These are phyloP conservation scores for Xenopus petersii DNA, from an alignment of 2,797 vertebrate genomes.

Conservation along the genomic window DNA sequence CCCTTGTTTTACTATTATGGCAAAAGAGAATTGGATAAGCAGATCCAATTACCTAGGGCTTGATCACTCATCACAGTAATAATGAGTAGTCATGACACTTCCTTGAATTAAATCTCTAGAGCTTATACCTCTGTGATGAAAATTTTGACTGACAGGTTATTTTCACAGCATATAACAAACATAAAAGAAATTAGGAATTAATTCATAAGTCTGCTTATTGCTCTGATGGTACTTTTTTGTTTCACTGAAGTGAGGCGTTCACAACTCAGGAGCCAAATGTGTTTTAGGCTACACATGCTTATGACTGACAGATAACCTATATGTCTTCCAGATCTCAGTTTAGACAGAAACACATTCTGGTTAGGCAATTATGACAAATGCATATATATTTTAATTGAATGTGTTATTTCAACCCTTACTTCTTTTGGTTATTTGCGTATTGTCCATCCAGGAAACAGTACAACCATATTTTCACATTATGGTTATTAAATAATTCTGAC, in stretches of 20 bases:
- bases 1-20: constrained; percentile 44
- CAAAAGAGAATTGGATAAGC: constrained; percentile 51
- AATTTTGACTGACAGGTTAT: constrained; percentile 76
- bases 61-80: constrained; percentile 69
- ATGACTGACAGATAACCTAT: constrained; percentile 41
- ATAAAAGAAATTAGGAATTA: constrained; percentile 75
- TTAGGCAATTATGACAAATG: no score
- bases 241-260: constrained; percentile 62
- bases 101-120: constrained; percentile 69
- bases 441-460: no score
- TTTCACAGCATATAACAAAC: constrained; percentile 73
- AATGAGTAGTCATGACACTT: constrained; percentile 64
- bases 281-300: constrained; percentile 60
- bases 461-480: no score
- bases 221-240: constrained; percentile 71
- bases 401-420: no score
- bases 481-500: no score
- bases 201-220: constrained; percentile 75
- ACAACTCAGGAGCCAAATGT: constrained; percentile 70
- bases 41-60: constrained; percentile 60
- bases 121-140: constrained; percentile 61
- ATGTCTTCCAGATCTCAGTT: no score
- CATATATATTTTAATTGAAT: no score
- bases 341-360: no score
- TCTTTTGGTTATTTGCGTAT: no score